These are phyloP conservation scores for Rhinoraja longicauda DNA, from an alignment of 2,797 vertebrate species.

Conservation along the genomic window DNA sequence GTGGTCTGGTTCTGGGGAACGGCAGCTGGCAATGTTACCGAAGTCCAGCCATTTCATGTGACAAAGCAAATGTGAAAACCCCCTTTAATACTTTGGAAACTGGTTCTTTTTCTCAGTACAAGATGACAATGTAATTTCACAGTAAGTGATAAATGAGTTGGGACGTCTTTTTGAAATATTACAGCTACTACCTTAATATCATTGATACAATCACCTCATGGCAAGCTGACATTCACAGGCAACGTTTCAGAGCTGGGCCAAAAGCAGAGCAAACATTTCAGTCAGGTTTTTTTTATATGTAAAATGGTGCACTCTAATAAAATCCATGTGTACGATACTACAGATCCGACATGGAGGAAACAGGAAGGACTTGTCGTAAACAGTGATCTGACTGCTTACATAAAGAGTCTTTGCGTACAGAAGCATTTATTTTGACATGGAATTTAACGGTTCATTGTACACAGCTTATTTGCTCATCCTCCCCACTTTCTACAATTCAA, in stretches of 20 bases:
- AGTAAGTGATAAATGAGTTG: neutral
- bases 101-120: neutral
- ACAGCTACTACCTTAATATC: neutral
- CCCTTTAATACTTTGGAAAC: neutral
- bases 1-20: neutral
- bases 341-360: neutral
- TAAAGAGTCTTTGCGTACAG: neutral
- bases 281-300: neutral
- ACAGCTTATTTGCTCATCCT: neutral
- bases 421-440: neutral
- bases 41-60: neutral
- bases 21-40: neutral
- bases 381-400: conserved; percentile 15
- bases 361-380: neutral
- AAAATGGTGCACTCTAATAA: conserved; percentile 1
- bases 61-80: neutral
- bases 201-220: neutral
- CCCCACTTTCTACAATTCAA: neutral
- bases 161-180: neutral
- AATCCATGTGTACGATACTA: conserved; percentile 7
- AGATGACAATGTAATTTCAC: neutral
- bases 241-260: neutral
- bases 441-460: neutral
- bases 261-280: neutral
- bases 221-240: neutral